A percentile compares a stretch with the other conserved stretches of the same genome.
Conservation (phyloP, 2,888 invertebrate species). For the Ormyrus labotus region DNA sequence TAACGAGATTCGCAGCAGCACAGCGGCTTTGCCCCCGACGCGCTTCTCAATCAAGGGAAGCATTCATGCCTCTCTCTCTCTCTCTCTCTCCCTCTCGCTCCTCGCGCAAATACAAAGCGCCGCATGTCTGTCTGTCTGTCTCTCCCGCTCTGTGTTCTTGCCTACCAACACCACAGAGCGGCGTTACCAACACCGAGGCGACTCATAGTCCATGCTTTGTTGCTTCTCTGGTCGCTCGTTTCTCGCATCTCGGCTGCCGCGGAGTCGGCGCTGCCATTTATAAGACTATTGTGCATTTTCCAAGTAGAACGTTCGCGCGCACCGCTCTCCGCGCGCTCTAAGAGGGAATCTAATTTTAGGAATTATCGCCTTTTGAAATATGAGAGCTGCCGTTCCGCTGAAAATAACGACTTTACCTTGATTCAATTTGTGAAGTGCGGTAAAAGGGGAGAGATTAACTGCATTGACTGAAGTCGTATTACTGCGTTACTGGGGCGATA, state of each 20-base stretch:
- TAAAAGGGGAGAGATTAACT: too few species aligned
- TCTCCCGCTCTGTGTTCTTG: conserved; percentile 55
- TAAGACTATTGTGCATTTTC: conserved; percentile 48
- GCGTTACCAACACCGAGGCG: neutral
- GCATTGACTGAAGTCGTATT: too few species aligned
- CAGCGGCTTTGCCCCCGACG: conserved; percentile 58
- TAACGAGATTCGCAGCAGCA: conserved; percentile 66
- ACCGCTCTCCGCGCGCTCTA: conserved; percentile 1
- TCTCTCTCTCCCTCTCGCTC: neutral
- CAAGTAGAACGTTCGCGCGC: conserved; percentile 26
- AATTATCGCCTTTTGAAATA: conserved; percentile 42
- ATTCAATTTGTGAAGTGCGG: conserved; percentile 6
- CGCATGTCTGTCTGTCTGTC: conserved; percentile 39
- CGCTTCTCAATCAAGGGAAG: conserved; percentile 72
- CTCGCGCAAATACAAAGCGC: conserved; percentile 61
- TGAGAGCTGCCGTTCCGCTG: conserved; percentile 9
- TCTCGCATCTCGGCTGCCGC: neutral
- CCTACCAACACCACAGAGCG: conserved; percentile 34
- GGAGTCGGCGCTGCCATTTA: conserved; percentile 44
- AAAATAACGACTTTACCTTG: conserved; percentile 13
- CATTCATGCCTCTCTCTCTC: conserved; percentile 64
- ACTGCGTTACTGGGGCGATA: too few species aligned
- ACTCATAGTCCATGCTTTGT: conserved; percentile 22
- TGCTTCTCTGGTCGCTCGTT: conserved; percentile 21
- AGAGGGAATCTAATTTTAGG: conserved; percentile 44